Evolutionary conservation across 2,797 vertebrate genomes (phyloP).

Genomic region (Spheniscus humboldti): DNA sequence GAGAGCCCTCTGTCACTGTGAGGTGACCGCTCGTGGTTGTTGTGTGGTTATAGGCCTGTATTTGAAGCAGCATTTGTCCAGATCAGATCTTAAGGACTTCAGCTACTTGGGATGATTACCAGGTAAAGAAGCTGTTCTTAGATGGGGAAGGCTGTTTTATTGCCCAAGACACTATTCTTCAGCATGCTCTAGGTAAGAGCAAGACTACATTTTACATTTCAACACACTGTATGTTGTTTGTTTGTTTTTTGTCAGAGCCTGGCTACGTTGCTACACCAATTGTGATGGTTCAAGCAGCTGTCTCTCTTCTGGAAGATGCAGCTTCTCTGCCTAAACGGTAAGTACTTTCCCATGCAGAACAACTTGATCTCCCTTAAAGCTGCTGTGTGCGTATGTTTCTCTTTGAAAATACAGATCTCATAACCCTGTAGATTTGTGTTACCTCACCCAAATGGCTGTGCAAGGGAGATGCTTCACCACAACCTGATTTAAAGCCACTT

Average conservation of each 20-base stretch:
- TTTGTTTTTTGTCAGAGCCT: conserved; percentile 73
- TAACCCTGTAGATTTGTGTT: neutral
- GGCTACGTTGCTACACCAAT: conserved; percentile 90
- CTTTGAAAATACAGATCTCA: neutral
- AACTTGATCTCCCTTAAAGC: neutral
- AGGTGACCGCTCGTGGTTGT: neutral
- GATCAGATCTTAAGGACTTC: neutral
- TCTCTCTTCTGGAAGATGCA: conserved; percentile 87
- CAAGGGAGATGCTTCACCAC: neutral
- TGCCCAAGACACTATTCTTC: neutral
- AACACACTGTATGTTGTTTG: neutral
- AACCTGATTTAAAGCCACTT: neutral
- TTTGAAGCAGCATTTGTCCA: neutral
- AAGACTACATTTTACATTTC: neutral
- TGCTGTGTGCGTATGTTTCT: neutral
- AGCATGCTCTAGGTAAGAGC: neutral
- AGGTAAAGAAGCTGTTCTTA: neutral
- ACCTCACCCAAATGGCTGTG: neutral
- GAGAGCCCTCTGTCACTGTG: neutral
- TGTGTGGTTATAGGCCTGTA: neutral
- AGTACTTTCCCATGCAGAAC: conserved; percentile 42
- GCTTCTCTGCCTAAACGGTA: conserved; percentile 85
- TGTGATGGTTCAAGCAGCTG: conserved; percentile 90
- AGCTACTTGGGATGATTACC: neutral
- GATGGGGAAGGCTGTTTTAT: neutral